phyloP scores from a whole-genome alignment of 2,797 vertebrate species.

The Sebastes goodei region DNA sequence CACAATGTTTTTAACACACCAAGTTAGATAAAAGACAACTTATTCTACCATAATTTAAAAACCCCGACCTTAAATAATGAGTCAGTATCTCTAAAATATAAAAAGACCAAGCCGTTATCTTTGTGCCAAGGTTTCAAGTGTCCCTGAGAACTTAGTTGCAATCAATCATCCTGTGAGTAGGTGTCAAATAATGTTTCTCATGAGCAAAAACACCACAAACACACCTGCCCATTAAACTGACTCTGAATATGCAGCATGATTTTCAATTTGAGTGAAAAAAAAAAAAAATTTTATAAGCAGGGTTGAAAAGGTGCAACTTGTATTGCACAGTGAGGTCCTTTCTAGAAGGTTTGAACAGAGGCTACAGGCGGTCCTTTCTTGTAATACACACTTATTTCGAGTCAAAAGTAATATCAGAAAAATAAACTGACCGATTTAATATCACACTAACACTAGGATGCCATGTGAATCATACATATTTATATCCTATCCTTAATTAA shows the following conservation, averaged over 20 bases:
- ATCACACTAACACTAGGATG: neutral
- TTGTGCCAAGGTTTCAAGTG: neutral
- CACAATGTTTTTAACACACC: neutral
- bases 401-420: neutral
- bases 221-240: constrained; percentile 12
- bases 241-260: neutral
- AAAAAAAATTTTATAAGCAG: neutral
- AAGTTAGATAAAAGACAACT: neutral
- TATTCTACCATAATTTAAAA: neutral
- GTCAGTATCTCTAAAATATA: neutral
- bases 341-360: neutral
- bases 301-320: neutral
- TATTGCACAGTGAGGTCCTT: neutral
- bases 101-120: neutral
- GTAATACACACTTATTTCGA: neutral
- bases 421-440: neutral
- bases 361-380: neutral
- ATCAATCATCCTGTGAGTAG: constrained; percentile 14
- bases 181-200: constrained; percentile 21
- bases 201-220: neutral
- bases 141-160: neutral
- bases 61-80: neutral
- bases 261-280: neutral
- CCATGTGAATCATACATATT: neutral
- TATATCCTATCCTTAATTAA: neutral